These are phyloP conservation scores for Xiphias gladius DNA, from an alignment of 2,113 vertebrate genomes.

Conservation along the genomic window DNA sequence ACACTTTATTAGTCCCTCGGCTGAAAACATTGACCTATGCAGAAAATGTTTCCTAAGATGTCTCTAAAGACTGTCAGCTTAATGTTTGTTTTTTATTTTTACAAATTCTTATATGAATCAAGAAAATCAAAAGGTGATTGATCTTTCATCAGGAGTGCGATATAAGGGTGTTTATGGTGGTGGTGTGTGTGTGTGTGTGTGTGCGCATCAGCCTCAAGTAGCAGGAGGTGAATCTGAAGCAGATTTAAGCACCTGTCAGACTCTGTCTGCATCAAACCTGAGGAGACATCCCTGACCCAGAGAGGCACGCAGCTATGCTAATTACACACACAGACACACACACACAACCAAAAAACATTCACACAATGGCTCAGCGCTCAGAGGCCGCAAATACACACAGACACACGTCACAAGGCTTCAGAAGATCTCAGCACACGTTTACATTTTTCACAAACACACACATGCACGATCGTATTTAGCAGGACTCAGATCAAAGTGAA, in stretches of 20 bases:
- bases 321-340: constrained; percentile 27
- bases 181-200: constrained; percentile 11
- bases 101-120: too few relatives aligned
- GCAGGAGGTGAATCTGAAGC: constrained; percentile 29
- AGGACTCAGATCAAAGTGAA: constrained; percentile 61
- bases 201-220: constrained; percentile 4
- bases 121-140: too few relatives aligned
- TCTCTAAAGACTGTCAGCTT: too few relatives aligned
- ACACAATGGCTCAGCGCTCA: background rate
- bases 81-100: too few relatives aligned
- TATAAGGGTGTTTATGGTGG: too few relatives aligned
- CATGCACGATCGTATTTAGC: constrained; percentile 2
- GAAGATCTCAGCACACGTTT: background rate
- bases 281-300: constrained; percentile 29
- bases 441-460: background rate
- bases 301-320: constrained; percentile 35
- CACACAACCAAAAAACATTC: background rate
- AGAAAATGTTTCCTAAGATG: too few relatives aligned
- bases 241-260: constrained; percentile 52
- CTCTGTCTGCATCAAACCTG: constrained; percentile 45
- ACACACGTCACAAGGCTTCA: background rate
- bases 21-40: too few relatives aligned
- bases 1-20: too few relatives aligned
- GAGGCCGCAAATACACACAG: background rate
- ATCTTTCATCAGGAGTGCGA: too few relatives aligned